phyloP scores from a whole-genome alignment of 2,113 vertebrate species.

The Melanotaenia duboulayi region DNA sequence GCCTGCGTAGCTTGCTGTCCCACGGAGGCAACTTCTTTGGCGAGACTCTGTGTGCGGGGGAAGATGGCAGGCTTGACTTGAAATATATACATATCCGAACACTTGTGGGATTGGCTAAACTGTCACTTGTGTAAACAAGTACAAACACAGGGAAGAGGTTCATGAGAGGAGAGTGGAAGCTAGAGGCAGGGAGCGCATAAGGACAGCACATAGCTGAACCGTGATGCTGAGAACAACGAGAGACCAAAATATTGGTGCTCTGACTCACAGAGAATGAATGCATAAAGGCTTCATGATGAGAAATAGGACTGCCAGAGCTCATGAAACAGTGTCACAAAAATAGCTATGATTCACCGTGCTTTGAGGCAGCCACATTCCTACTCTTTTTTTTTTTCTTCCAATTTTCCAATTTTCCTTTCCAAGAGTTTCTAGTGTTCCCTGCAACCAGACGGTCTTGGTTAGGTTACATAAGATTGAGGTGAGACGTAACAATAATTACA shows the following conservation, averaged over 20 bases:
- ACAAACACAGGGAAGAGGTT: conserved; percentile 33
- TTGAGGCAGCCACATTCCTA: conserved; percentile 39
- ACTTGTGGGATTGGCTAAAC: conserved; percentile 78
- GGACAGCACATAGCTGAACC: conserved; percentile 43
- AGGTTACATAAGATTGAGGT: conserved; percentile 21
- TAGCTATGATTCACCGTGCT: conserved; percentile 62
- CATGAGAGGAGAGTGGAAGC: conserved; percentile 40
- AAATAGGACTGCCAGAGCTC: conserved; percentile 45
- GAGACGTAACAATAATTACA: conserved; percentile 1
- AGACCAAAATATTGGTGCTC: conserved; percentile 62
- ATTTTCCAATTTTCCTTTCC: neutral
- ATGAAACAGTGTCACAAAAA: conserved; percentile 57
- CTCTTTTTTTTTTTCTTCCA: conserved; percentile 4
- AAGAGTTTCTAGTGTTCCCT: conserved; percentile 1
- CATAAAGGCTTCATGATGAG: conserved; percentile 51
- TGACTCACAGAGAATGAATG: conserved; percentile 61
- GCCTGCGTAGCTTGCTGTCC: conserved; percentile 42
- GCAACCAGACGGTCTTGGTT: conserved; percentile 8
- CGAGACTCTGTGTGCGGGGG: conserved; percentile 65
- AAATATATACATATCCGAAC: conserved; percentile 64
- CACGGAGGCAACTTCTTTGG: conserved; percentile 69
- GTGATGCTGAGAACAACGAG: conserved; percentile 41
- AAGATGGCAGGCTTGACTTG: conserved; percentile 64
- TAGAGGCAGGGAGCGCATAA: conserved; percentile 40
- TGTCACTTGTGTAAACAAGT: conserved; percentile 59